Percentiles rank a stretch among this genome's conserved stretches.
Evolutionary conservation across 2,797 vertebrate species (phyloP).

Genomic region (Todus mexicanus): DNA sequence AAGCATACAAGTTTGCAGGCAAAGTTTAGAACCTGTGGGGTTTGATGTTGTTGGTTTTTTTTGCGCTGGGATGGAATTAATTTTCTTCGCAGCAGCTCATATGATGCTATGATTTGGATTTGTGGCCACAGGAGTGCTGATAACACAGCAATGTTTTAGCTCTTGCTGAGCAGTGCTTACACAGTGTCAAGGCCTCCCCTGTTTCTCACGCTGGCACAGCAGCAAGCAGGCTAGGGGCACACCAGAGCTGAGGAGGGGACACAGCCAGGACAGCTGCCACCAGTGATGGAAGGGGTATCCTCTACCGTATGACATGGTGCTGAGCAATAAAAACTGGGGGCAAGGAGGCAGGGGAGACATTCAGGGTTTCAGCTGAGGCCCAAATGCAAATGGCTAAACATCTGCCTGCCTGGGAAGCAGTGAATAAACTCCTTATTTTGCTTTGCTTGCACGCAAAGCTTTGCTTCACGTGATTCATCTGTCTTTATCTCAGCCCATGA

Average conservation of each 20-base stretch:
- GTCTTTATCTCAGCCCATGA: not conserved
- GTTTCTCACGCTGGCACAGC: not conserved
- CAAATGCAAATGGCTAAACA: not conserved
- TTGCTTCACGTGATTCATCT: not conserved
- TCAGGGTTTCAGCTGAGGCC: not conserved
- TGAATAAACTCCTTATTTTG: not conserved
- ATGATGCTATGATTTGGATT: not conserved
- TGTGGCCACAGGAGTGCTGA: not conserved
- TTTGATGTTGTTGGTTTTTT: no score
- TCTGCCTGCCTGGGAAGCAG: not conserved
- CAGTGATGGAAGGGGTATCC: not conserved
- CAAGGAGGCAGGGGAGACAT: not conserved
- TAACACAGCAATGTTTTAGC: not conserved
- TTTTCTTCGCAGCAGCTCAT: not conserved
- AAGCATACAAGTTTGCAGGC: not conserved
- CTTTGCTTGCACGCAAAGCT: not conserved
- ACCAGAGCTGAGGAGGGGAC: not conserved
- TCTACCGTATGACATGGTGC: not conserved
- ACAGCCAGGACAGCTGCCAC: not conserved
- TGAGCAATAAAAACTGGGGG: not conserved
- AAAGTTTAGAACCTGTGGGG: not conserved
- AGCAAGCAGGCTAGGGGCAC: not conserved
- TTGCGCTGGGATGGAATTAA: not conserved
- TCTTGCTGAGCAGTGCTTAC: not conserved
- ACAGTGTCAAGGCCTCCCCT: not conserved